A percentile compares a stretch with the other conserved stretches of the same genome.
Evolutionary conservation across 53 echinoderm and acorn worm genomes (phyloP).

Genomic region (Apostichopus leukothele): DNA sequence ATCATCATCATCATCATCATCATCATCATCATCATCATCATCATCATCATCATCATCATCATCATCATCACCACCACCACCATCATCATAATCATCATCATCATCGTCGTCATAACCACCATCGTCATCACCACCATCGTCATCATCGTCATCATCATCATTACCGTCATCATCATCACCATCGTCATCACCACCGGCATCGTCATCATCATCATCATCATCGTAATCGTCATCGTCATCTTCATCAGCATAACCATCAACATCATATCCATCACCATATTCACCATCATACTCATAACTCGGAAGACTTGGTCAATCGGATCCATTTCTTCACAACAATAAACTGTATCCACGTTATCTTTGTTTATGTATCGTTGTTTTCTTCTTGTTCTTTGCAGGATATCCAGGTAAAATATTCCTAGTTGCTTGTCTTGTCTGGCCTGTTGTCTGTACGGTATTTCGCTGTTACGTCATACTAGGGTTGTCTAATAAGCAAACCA

Average conservation of each 20-base stretch:
- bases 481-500: neutral
- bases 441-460: conserved; percentile 46
- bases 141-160: too few species aligned
- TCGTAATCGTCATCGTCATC: neutral
- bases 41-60: too few species aligned
- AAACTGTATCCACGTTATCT: neutral
- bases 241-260: neutral
- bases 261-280: neutral
- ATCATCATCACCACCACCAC: too few species aligned
- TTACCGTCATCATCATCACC: too few species aligned
- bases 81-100: too few species aligned
- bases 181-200: too few species aligned
- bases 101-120: too few species aligned
- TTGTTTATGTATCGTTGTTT: neutral
- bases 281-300: neutral
- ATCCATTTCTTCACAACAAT: too few species aligned
- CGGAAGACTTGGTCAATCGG: too few species aligned
- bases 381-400: conserved; percentile 8
- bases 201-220: neutral
- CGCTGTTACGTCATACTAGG: conserved; percentile 49
- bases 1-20: too few species aligned
- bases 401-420: conserved; percentile 58
- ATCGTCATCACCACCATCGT: too few species aligned
- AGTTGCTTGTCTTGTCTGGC: conserved; percentile 58
- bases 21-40: too few species aligned